Evolutionary conservation across 2,113 vertebrate species (phyloP), one percentile per base, ranked within the genome.

Genomic region (Regulus satrapa): DNA sequence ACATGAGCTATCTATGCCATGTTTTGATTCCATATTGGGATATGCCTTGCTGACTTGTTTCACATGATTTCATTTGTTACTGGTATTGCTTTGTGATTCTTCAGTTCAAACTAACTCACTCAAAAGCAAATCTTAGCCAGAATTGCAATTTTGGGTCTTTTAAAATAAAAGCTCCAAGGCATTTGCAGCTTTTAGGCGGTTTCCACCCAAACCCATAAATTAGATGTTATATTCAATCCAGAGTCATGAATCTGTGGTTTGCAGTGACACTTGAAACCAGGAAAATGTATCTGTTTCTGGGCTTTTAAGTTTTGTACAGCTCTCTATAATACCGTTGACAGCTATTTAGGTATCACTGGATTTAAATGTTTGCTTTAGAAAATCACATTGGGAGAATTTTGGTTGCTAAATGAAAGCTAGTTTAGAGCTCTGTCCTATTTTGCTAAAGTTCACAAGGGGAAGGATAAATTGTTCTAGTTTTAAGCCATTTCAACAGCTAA

Each of bases 281-380:
- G 75, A 93, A 95, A 95, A 96, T 59, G 19, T 89, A 89, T 92
- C 94, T 96, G 71, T 78, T 97, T 92, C 91, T 85, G 34, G 85
- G 81, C 89, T 95, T 96, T 83, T 76, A 92, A 93, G 74, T 96
- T 93, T 85, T 79, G 74, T 85, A 88, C 45, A 73, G 71, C 74
- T 91, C 71, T 58, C 62, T 54, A 18, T 93, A 96, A 94, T 88
- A 73, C 74, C 3, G 6, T 87, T 91, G 89, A 94, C 92, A 92
- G 85, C 84, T 93, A 91, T 91, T 89, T 94, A 94, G 78, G 90
- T 94, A 95, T 93, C 93, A 77, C 67, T 89, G 87, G 89, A 94
- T 97, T 96, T 93, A 91, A 91, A 94, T 94, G 87, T 94, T 96
- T 96, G 67, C 81, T 91, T 95, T 96, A 95, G 78, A 85, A 95